A percentile compares a stretch with the other conserved stretches of the same genome.
Conservation (phyloP, 2,888 invertebrate species). For the Embidobia sp. region DNA sequence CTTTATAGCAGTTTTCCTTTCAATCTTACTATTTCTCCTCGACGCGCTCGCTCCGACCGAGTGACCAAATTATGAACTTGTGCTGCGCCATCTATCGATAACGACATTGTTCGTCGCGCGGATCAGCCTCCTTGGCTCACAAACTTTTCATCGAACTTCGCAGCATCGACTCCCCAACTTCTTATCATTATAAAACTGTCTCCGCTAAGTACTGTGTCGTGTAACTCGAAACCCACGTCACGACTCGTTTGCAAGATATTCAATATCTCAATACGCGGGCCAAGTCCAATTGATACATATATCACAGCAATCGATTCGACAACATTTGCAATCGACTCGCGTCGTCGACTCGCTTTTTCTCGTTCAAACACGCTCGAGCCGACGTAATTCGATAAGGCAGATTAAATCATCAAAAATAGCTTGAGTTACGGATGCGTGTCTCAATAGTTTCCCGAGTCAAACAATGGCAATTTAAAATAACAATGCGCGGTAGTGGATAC, state of each 20-base stretch:
- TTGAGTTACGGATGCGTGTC: constrained; percentile 24
- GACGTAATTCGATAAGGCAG: constrained; percentile 38
- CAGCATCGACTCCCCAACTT: constrained; percentile 30
- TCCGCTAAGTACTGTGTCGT: constrained; percentile 35
- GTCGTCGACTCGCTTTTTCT: constrained; percentile 2
- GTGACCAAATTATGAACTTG: constrained; percentile 49
- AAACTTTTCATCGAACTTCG: constrained; percentile 54
- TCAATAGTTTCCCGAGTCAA: constrained; percentile 35
- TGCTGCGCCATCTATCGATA: constrained; percentile 29
- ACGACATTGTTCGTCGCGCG: constrained; percentile 34
- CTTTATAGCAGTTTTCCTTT: constrained; percentile 48
- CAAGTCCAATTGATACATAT: constrained; percentile 43
- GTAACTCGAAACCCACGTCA: constrained; percentile 46
- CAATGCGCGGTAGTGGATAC: constrained; percentile 34
- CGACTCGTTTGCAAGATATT: constrained; percentile 36
- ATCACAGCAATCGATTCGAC: constrained; percentile 37
- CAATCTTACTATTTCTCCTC: constrained; percentile 21
- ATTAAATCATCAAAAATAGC: constrained; percentile 47
- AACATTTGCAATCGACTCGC: constrained; percentile 19
- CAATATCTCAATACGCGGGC: constrained; percentile 24
- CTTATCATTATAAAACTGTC: constrained; percentile 56
- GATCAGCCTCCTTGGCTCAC: constrained; percentile 27
- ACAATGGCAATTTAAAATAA: constrained; percentile 50
- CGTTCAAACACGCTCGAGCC: constrained; percentile 2
- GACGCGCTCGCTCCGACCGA: not conserved